A percentile compares a stretch with the other conserved stretches of the same genome.
Evolutionary conservation across 2,888 invertebrate species (phyloP).

Genomic region (Iphiclides podalirius): DNA sequence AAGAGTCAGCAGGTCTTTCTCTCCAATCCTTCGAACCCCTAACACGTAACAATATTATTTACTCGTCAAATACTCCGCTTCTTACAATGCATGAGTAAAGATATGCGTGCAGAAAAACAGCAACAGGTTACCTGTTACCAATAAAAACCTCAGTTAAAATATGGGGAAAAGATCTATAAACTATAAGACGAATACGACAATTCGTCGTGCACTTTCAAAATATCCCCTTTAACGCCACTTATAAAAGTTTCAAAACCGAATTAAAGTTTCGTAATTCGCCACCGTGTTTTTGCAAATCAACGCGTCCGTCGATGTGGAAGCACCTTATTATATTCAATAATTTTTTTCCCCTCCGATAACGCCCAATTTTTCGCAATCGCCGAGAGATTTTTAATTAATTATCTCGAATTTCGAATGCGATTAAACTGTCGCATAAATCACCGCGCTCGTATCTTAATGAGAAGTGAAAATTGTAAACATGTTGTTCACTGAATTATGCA

Average conservation of each 20-base stretch:
- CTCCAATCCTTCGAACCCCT: too few species aligned
- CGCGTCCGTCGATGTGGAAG: not conserved
- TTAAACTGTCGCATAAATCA: not conserved
- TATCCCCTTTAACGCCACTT: slow-evolving; percentile 8
- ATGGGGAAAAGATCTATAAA: too few species aligned
- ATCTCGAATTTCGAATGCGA: not conserved
- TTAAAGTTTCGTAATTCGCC: slow-evolving; percentile 12
- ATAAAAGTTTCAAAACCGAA: slow-evolving; percentile 9
- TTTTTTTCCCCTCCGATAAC: slow-evolving; percentile 6
- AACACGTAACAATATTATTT: too few species aligned
- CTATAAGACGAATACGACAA: too few species aligned
- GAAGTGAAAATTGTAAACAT: not conserved
- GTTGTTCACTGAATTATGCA: not conserved
- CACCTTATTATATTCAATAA: slow-evolving; percentile 9
- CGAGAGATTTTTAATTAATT: not conserved
- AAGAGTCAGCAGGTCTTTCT: too few species aligned
- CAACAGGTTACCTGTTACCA: too few species aligned
- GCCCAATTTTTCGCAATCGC: slow-evolving; percentile 1
- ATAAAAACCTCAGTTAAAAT: too few species aligned
- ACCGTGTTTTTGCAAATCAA: slow-evolving; percentile 15
- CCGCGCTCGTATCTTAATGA: not conserved
- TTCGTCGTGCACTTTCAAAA: slow-evolving; percentile 11
- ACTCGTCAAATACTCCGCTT: too few species aligned
- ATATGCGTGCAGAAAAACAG: too few species aligned
- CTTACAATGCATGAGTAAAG: too few species aligned